Base-by-base conservation (phyloP, 2,113 vertebrate genomes). In the Verasper variegatus region DNA sequence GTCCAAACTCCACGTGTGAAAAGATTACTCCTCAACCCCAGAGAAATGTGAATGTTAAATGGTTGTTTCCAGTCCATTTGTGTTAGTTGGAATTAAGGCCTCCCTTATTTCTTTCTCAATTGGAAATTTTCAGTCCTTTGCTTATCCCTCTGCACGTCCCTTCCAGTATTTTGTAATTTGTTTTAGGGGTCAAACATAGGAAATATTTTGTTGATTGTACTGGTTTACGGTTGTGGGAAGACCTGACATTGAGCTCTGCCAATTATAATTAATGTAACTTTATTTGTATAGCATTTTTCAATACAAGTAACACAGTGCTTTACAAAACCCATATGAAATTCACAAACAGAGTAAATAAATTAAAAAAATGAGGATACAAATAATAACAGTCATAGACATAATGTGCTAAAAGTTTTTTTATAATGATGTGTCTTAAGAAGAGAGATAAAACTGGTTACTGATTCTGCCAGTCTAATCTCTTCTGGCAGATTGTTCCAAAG, bases 1-100 rank as follows among this genome's bases (percentile, higher is more conserved):
- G 35, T 81, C 76, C 80, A 81, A 85, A 84, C 65, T 74, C 71
- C 40, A 31, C 74, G n/a, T 62, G 24, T 47, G 10, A 58, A 71
- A 20, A 10, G 26, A 20, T 55, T 20, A 17, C 20, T 21, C 5
- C 64, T 74, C 15, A 75, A 56, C 17, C 57, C 37, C 5, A 37
- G 26, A 71, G 52, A 61, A 65, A 21, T n/a, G 2, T 17, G 2
- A 61, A 20, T 1, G 17, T 42, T 58, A 20, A 58, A 47, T 62
- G 11, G 20, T 56, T 20, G 4, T 27, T 45, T 17, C 37, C 15
- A 27, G 6, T 37, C 37, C 20, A 24, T 24, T 45, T 55, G 24
- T 49, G 71, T 80, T 77, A 72, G 68, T 80, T 70, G 10, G 82
- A 40, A 60, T 40, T 40, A 80, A 80, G 68, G 78, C 80, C 85